A percentile compares a stretch with the other conserved stretches of the same genome.
phyloP scores from a whole-genome alignment of 2,888 invertebrate genomes.

The Tuberolachnus salignus region DNA sequence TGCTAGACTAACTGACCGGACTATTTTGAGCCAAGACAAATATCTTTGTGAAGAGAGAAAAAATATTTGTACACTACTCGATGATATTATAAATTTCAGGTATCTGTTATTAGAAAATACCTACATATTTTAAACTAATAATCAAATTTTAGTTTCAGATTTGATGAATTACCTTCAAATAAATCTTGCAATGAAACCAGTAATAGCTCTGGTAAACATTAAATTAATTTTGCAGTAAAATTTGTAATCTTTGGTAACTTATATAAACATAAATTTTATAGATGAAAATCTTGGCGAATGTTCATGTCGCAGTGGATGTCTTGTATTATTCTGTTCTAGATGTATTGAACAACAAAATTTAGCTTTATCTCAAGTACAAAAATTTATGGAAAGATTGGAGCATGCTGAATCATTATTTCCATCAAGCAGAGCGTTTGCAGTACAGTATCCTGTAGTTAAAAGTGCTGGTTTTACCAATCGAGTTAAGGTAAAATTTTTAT shows the following conservation, averaged over 20 bases:
- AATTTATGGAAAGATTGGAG: conserved; percentile 75
- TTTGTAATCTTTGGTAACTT: neutral
- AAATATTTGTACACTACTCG: conserved; percentile 73
- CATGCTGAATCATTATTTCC: conserved; percentile 82
- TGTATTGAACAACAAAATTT: conserved; percentile 76
- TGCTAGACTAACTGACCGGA: conserved; percentile 79
- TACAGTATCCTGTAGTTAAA: conserved; percentile 74
- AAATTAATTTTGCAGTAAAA: neutral
- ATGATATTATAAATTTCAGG: conserved; percentile 79
- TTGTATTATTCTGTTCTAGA: conserved; percentile 73
- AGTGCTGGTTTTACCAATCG: conserved; percentile 71
- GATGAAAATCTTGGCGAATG: conserved; percentile 49
- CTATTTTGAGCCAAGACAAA: conserved; percentile 77
- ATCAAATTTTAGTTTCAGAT: conserved; percentile 38
- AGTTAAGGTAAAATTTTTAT: conserved; percentile 66
- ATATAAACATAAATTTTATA: conserved; percentile 15
- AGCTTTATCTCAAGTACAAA: conserved; percentile 77
- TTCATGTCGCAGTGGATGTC: conserved; percentile 69
- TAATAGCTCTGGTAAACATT: conserved; percentile 29
- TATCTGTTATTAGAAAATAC: conserved; percentile 61
- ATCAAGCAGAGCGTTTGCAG: conserved; percentile 78
- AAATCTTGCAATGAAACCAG: conserved; percentile 4
- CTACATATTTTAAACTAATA: neutral
- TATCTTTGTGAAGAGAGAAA: conserved; percentile 77
- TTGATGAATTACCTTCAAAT: conserved; percentile 25